Conservation (phyloP, 2,888 invertebrate species). For the Pollenia griseotomentosa region DNA sequence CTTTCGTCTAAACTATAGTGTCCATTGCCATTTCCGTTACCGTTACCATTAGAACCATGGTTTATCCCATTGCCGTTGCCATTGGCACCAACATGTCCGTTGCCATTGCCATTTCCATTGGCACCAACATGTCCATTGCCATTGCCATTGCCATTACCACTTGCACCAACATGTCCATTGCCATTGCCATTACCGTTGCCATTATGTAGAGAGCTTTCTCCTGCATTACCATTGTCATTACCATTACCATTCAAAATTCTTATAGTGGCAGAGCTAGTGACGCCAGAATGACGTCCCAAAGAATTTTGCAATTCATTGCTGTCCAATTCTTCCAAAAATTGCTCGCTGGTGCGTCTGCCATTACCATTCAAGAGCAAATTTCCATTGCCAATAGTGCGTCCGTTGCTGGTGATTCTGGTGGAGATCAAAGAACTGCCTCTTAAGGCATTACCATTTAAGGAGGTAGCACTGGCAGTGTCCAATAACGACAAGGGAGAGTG, state of each 20-base stretch:
- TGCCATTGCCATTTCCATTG: constrained; percentile 60
- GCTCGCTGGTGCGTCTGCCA: constrained; percentile 74
- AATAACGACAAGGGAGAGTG: constrained; percentile 80
- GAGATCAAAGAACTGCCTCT: constrained; percentile 73
- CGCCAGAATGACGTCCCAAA: constrained; percentile 53
- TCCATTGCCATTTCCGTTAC: constrained; percentile 51
- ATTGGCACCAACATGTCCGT: constrained; percentile 44
- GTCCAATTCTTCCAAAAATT: constrained; percentile 77
- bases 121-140: constrained; percentile 57
- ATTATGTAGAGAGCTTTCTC: constrained; percentile 14
- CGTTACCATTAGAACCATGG: constrained; percentile 34
- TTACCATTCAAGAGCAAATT: constrained; percentile 74
- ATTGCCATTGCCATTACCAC: constrained; percentile 57
- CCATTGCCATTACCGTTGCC: constrained; percentile 64
- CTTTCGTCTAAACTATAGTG: constrained; percentile 52
- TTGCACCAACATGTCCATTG: constrained; percentile 56
- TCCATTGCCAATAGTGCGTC: constrained; percentile 73
- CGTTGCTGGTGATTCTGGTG: constrained; percentile 74
- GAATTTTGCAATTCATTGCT: constrained; percentile 69
- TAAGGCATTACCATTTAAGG: constrained; percentile 76
- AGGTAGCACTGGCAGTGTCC: constrained; percentile 71
- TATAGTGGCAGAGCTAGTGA: constrained; percentile 60
- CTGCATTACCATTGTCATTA: constrained; percentile 58
- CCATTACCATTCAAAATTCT: constrained; percentile 69
- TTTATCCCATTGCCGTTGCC: constrained; percentile 59